A percentile compares a stretch with the other conserved stretches of the same genome.
Evolutionary conservation across 2,797 vertebrate genomes (phyloP).

Genomic region (Anas capensis): DNA sequence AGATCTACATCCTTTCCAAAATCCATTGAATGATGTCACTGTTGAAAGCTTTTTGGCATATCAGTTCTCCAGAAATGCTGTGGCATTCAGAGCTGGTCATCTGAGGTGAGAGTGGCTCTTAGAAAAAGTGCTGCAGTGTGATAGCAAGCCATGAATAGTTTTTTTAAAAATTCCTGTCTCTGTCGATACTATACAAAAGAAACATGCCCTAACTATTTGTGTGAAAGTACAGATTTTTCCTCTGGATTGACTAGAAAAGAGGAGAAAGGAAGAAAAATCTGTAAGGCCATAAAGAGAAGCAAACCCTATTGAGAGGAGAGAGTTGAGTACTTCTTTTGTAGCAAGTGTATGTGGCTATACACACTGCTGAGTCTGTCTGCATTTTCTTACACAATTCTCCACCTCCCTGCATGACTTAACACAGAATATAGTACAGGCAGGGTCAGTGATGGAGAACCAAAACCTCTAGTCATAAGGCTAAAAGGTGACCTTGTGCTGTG

Average conservation of each 20-base stretch:
- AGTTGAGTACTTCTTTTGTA: neutral
- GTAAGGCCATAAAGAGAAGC: neutral
- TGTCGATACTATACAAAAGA: neutral
- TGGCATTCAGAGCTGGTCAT: neutral
- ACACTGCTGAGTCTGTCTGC: neutral
- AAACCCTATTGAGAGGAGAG: neutral
- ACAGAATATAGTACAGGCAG: neutral
- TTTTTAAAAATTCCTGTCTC: neutral
- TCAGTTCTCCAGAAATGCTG: neutral
- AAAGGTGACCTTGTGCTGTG: conserved; percentile 65
- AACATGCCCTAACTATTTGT: neutral
- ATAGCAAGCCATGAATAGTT: neutral
- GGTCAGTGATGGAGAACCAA: conserved; percentile 17
- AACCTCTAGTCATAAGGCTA: conserved; percentile 49
- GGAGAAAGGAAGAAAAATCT: neutral
- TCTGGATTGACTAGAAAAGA: neutral
- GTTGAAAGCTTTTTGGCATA: neutral
- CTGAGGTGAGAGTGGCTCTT: neutral
- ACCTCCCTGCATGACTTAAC: conserved; percentile 43
- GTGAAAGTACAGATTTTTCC: neutral
- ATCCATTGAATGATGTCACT: conserved; percentile 29
- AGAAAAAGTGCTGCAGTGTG: conserved; percentile 4
- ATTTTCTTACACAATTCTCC: conserved; percentile 35
- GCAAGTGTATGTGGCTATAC: neutral
- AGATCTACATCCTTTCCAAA: neutral